Percentiles rank a stretch among this genome's conserved stretches.
Evolutionary conservation across 2,113 vertebrate species (phyloP).

Genomic region (Ardeotis arabs): DNA sequence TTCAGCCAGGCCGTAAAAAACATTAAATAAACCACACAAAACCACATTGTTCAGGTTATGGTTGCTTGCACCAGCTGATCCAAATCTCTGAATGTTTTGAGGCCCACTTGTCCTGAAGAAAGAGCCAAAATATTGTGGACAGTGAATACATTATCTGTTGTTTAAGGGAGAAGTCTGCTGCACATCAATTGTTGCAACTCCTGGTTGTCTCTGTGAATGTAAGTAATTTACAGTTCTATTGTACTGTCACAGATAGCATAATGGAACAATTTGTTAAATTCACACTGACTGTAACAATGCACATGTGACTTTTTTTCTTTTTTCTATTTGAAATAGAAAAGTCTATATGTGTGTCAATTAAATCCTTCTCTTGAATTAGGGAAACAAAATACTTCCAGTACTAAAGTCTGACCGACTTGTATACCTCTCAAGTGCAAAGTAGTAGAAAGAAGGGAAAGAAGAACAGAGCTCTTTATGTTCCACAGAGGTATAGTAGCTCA

Average conservation of each 20-base stretch:
- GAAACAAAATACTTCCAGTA: background rate
- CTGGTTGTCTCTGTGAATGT: background rate
- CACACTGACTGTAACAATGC: background rate
- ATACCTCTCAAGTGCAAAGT: background rate
- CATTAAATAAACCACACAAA: background rate
- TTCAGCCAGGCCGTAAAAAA: background rate
- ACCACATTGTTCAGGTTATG: conserved; percentile 1
- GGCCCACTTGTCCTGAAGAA: background rate
- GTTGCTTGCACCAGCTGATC: background rate
- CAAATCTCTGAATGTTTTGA: background rate
- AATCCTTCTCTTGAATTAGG: background rate
- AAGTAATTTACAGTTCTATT: background rate
- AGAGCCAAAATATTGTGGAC: background rate
- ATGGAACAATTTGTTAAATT: background rate
- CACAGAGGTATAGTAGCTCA: background rate
- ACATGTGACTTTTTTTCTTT: background rate
- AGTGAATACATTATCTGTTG: background rate
- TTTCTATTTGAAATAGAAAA: background rate
- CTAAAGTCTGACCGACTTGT: background rate
- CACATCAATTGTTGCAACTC: background rate
- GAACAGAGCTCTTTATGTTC: background rate
- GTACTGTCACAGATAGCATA: background rate
- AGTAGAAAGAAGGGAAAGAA: background rate
- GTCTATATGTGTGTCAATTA: background rate
- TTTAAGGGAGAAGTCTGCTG: background rate